These are phyloP conservation scores for Epicauta chinensis DNA, from an alignment of 1,140 invertebrate genomes.

Conservation along the genomic window DNA sequence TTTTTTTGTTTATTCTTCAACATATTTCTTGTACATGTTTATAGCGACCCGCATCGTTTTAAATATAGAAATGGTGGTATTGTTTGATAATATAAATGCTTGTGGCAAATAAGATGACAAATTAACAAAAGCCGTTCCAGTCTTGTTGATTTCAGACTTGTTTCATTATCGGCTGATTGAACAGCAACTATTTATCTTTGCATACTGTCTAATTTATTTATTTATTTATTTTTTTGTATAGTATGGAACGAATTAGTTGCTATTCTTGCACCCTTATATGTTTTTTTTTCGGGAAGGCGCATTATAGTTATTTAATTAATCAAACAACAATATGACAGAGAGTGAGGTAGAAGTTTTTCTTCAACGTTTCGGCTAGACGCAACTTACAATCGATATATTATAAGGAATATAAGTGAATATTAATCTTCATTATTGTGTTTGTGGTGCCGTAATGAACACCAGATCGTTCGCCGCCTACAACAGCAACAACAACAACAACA, in stretches of 20 bases:
- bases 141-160: slow-evolving; percentile 7
- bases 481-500: too few relatives aligned
- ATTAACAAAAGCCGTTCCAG: slow-evolving; percentile 4
- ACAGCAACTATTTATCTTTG: slow-evolving; percentile 10
- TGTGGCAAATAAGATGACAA: slow-evolving; percentile 12
- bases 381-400: slow-evolving; percentile 19
- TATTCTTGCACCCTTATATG: too few relatives aligned
- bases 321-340: slow-evolving; percentile 1
- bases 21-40: too few relatives aligned
- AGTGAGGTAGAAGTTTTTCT: slow-evolving; percentile 6
- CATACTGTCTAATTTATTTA: not conserved
- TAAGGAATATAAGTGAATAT: slow-evolving; percentile 21
- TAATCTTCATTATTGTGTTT: slow-evolving; percentile 26
- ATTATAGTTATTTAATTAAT: slow-evolving; percentile 5
- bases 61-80: not conserved
- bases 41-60: too few relatives aligned
- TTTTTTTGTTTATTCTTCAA: too few relatives aligned
- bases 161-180: slow-evolving; percentile 16
- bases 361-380: not conserved
- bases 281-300: not conserved
- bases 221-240: not conserved
- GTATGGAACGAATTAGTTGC: not conserved
- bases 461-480: slow-evolving; percentile 17
- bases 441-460: slow-evolving; percentile 22
- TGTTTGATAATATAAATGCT: not conserved